phyloP scores from a whole-genome alignment of 2,888 invertebrate genomes.

The Thymelicus lineola region DNA sequence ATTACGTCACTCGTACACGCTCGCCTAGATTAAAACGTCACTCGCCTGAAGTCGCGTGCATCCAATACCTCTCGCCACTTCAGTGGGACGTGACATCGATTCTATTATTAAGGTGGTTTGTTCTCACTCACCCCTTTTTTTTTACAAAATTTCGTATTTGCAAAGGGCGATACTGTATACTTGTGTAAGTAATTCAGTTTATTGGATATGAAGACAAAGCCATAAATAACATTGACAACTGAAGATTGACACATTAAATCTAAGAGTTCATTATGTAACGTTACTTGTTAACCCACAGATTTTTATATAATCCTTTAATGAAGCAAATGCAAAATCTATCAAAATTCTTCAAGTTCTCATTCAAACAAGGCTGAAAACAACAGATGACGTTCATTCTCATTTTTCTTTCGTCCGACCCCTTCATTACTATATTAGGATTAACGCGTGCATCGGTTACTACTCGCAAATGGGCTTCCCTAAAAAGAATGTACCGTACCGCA shows the following conservation, averaged over 20 bases:
- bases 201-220: no score
- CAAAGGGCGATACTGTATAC: no score
- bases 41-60: constrained; percentile 4
- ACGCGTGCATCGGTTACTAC: not conserved
- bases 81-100: constrained; percentile 4
- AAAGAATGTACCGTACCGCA: constrained; percentile 8
- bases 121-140: not conserved
- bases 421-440: constrained; percentile 1
- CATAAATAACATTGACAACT: no score
- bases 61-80: constrained; percentile 1
- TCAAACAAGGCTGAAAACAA: no score
- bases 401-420: not conserved
- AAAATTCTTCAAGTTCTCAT: no score
- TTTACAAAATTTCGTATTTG: not conserved
- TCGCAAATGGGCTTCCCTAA: not conserved
- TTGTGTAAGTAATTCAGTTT: no score
- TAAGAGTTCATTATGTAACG: no score
- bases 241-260: no score
- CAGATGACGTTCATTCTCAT: not conserved
- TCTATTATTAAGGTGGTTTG: not conserved
- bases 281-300: no score
- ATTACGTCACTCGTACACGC: not conserved
- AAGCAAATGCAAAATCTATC: no score
- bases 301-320: no score
- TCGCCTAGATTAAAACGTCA: constrained; percentile 7